Conservation (phyloP, 1,140 invertebrate genomes). For the Chrysomallon squamiferum region DNA sequence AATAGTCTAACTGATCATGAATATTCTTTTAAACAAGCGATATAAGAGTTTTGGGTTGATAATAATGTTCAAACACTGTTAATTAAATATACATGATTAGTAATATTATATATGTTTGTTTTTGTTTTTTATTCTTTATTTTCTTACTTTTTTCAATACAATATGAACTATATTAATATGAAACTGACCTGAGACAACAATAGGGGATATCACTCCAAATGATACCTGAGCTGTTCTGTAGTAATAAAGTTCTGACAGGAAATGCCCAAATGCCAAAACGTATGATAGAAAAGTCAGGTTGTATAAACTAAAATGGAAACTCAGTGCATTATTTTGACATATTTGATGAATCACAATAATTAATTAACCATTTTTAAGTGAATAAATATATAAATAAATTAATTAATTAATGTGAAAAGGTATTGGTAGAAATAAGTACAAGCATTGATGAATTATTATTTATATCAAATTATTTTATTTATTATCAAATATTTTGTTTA, state of each 20-base stretch:
- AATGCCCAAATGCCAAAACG: slow-evolving; percentile 38
- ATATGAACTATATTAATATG: too few relatives aligned
- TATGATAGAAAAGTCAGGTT: slow-evolving; percentile 44
- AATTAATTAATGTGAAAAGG: neutral
- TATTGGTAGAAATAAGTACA: neutral
- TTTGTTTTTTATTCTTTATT: too few relatives aligned
- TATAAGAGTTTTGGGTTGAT: too few relatives aligned
- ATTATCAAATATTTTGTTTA: neutral
- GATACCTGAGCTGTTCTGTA: slow-evolving; percentile 35
- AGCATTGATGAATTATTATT: neutral
- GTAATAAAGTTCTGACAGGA: slow-evolving; percentile 32
- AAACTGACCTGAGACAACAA: slow-evolving; percentile 37
- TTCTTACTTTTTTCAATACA: too few relatives aligned
- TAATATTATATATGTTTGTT: too few relatives aligned
- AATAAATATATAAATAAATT: neutral
- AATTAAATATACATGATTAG: too few relatives aligned
- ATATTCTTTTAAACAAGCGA: too few relatives aligned
- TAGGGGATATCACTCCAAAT: slow-evolving; percentile 34
- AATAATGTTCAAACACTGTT: too few relatives aligned
- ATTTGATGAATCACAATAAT: neutral
- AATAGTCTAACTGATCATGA: too few relatives aligned
- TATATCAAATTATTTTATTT: neutral
- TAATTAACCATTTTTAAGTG: neutral
- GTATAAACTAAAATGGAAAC: slow-evolving; percentile 35
- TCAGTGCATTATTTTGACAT: neutral